Base-by-base conservation (phyloP, 2,888 invertebrate species). In the Pegoplata infirma region DNA sequence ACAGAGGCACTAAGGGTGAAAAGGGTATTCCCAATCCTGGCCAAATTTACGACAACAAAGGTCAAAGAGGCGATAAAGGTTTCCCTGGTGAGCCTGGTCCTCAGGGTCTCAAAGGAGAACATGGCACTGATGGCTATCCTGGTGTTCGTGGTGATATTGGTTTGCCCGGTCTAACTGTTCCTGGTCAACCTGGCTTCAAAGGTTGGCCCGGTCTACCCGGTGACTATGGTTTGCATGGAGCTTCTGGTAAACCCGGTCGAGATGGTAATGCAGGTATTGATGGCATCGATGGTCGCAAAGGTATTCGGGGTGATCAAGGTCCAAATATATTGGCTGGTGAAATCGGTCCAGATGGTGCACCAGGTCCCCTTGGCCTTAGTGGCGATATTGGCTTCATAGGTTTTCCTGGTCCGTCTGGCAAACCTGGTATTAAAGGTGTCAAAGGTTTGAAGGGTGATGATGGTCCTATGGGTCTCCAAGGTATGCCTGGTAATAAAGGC, bases 201-300 rank as follows among this genome's bases (percentile, higher is more conserved):
- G 96, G 96, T 3, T 91, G 91, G 80, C 89, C 91, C 1, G 96
- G 96, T 32, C 88, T 92, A 55, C 91, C 90, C 21, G 96, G 96
- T 46, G 91, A 92, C 74, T 86, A 88, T 44, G 94, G 96, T 14
- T 92, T 91, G 0, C 90, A 88, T 40, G 96, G 96, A 56, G 86
- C 88, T 3, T 88, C 91, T 5, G 95, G 95, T 32, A 84, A 85
- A 8, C 87, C 90, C 72, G 93, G 93, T 82, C 40, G 81, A 36
- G 76, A 84, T 81, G 82, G 93, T 90, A 55, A 87, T 84, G 51
- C 87, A 82, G 85, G 94, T 2, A 0, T 49, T 0, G 82, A 84
- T 28, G 90, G 90, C 8, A 5, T 67, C 0, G 0, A 2, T 0
- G 92, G 92, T 12, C 71, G 83, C 4, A 91, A 90, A 81, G 91